phyloP scores from a whole-genome alignment of 2,888 invertebrate species.

The Hypomecis punctinalis region DNA sequence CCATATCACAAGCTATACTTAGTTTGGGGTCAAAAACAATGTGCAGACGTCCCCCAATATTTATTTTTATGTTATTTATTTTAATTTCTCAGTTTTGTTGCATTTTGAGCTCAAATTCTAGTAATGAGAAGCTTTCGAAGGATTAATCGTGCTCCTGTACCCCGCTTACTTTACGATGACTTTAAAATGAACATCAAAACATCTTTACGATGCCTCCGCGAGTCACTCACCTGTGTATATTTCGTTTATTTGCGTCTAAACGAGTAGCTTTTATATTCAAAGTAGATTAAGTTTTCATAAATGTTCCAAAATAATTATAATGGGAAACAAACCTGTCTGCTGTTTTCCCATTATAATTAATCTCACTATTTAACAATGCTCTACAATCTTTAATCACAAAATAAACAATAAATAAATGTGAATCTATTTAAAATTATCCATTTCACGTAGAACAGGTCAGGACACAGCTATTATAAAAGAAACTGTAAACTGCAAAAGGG shows the following conservation, averaged over 20 bases:
- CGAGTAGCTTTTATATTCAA: not conserved
- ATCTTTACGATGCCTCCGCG: constrained; percentile 24
- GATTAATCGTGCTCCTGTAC: constrained; percentile 25
- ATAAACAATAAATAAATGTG: no score
- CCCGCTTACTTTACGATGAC: constrained; percentile 34
- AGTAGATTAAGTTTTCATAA: not conserved
- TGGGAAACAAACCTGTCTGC: no score
- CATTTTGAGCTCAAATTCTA: not conserved
- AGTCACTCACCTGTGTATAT: not conserved
- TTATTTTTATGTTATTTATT: not conserved
- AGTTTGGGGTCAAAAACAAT: no score
- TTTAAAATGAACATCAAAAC: constrained; percentile 35
- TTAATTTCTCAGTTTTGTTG: not conserved
- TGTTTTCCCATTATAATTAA: no score
- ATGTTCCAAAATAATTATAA: not conserved
- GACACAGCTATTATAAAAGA: no score
- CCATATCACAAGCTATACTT: no score
- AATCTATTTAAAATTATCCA: no score
- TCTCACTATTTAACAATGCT: no score
- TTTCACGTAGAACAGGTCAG: no score
- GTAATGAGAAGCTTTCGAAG: constrained; percentile 27
- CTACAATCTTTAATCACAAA: no score
- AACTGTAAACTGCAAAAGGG: no score
- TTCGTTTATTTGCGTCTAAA: no score
- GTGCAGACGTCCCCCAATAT: not conserved